Evolutionary conservation across 2,797 vertebrate genomes (phyloP).

Genomic region (Gadopsis bispinosus): DNA sequence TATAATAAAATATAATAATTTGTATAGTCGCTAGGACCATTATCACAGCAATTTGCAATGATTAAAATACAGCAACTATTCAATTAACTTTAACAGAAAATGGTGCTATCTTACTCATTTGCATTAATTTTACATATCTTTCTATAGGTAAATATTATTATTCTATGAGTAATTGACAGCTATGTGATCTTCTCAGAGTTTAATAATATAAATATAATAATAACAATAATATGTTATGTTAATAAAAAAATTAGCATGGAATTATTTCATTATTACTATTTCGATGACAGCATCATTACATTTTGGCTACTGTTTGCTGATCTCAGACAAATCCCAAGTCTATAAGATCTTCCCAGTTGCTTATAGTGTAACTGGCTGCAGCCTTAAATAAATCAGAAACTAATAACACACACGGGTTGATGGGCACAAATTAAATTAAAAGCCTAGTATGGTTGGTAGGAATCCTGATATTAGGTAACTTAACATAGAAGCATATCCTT

Average conservation of each 20-base stretch:
- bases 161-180: slow-evolving; percentile 51
- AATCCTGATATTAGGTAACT: not conserved
- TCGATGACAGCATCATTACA: slow-evolving; percentile 37
- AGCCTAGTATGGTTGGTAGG: not conserved
- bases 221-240: not conserved
- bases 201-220: not conserved
- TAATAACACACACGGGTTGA: not conserved
- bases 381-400: slow-evolving; percentile 23
- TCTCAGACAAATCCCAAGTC: slow-evolving; percentile 24
- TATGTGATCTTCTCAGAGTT: slow-evolving; percentile 28
- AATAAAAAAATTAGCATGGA: slow-evolving; percentile 31
- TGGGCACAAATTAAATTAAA: not conserved
- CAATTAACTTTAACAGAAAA: not conserved
- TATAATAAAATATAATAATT: no score
- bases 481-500: not conserved
- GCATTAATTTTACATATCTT: slow-evolving; percentile 12
- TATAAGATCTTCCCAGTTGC: not conserved
- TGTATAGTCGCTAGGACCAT: slow-evolving; percentile 2
- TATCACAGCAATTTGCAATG: slow-evolving; percentile 7
- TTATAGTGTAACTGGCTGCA: not conserved
- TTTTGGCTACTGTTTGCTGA: slow-evolving; percentile 31
- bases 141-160: slow-evolving; percentile 25
- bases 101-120: slow-evolving; percentile 13
- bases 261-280: slow-evolving; percentile 50
- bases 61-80: slow-evolving; percentile 23